Evolutionary conservation across 2,113 vertebrate genomes (phyloP).

Genomic region (Mohoua ochrocephala): DNA sequence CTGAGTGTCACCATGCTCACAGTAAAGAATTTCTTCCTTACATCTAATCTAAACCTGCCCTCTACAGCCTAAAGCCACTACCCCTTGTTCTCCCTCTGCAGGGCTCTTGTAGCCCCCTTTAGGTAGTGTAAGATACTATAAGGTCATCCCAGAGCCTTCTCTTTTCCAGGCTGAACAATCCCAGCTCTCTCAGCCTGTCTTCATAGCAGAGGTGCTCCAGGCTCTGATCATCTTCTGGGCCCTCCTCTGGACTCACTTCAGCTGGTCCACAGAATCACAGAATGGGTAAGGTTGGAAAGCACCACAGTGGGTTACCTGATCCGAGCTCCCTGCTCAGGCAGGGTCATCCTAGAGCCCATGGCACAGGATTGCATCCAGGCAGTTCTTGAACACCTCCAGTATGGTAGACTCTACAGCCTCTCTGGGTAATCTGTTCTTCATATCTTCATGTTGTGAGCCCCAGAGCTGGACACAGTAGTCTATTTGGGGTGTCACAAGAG

Average conservation of each 20-base stretch:
- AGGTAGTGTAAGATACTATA: neutral
- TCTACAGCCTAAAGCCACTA: neutral
- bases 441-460: neutral
- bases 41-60: neutral
- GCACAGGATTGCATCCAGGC: neutral
- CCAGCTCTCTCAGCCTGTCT: neutral
- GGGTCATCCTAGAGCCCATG: neutral
- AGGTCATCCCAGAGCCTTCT: neutral
- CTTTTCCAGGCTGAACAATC: neutral
- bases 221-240: neutral
- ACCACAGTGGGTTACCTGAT: neutral
- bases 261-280: neutral
- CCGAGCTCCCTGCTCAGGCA: neutral
- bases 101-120: neutral
- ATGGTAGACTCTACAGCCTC: neutral
- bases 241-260: neutral
- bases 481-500: neutral
- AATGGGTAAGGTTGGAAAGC: neutral
- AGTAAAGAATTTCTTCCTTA: neutral
- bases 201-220: neutral
- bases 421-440: neutral
- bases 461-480: too few relatives aligned
- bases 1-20: neutral
- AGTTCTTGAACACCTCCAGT: neutral
- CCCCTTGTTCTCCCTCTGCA: neutral